Evolutionary conservation across 2,888 invertebrate species (phyloP), one percentile per base, ranked within the genome.

Genomic region (Lycocerus yunnanus): DNA sequence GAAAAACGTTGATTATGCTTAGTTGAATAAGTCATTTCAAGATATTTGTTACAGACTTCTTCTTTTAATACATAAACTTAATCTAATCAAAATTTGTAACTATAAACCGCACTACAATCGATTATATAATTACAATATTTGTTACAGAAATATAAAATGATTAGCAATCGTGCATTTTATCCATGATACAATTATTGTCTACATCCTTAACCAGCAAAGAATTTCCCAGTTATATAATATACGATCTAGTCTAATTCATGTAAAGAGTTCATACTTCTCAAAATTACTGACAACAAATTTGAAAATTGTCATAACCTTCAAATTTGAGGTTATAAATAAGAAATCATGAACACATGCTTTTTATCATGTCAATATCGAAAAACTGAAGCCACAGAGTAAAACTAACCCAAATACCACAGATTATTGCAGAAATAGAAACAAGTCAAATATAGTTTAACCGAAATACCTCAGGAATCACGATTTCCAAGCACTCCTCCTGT

Each of bases 381-480:
- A 43, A 43, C 8, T n/a, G 2, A 43, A 43, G 5, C 2, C n/a
- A n/a, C 5, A n/a, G 1, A 43, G 13, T 43, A 61, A 61, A 61
- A 16, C 14, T 61, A 61, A 61, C 15, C 61, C 61, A 16, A 61
- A 15, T 18, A 15, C 61, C 15, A 61, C 15, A 15, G 27, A 61
- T 61, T 61, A 18, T 60, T 16, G 61, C 3, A 16, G 15, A 61
- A 61, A 15, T 61, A 61, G 18, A 16, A 15, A 20, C n/a, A 58
- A 18, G 16, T 61, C 18, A 14, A 14, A 58, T 58, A 43, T 15
- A 68, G n/a, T 58, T 58, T 14, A 68, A 58, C 66, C n/a, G 67
- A 61, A 72, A 71, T 88, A 93, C 93, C 90, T 93, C 93, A 3
- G 95, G 95, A 83, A 96, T 94, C 80, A 93, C 90, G 79, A 96